phyloP scores from a whole-genome alignment of 2,888 invertebrate species.

The Spicauda simplicius region DNA sequence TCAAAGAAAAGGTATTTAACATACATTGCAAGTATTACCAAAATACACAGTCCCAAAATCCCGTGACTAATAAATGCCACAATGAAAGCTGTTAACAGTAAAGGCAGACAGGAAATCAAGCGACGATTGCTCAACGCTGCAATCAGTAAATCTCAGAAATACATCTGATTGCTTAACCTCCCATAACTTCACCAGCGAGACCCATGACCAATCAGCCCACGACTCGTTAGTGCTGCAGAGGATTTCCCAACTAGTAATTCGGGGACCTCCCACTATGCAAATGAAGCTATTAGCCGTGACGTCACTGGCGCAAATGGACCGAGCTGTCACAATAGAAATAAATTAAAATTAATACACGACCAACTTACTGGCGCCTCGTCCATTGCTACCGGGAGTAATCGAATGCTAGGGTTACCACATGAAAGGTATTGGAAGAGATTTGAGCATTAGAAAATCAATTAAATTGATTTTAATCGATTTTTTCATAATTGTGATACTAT shows the following conservation, averaged over 20 bases:
- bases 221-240: neutral
- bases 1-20: too few species aligned
- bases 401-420: constrained; percentile 35
- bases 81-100: too few species aligned
- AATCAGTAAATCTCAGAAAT: neutral
- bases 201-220: constrained; percentile 17
- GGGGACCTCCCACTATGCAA: constrained; percentile 37
- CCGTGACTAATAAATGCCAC: too few species aligned
- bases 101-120: too few species aligned
- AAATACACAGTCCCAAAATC: too few species aligned
- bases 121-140: neutral
- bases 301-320: constrained; percentile 36
- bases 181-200: constrained; percentile 4
- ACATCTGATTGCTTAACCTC: neutral
- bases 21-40: too few species aligned
- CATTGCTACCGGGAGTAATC: constrained; percentile 36
- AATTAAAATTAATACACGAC: constrained; percentile 44
- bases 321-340: constrained; percentile 47
- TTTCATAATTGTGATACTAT: too few species aligned
- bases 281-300: constrained; percentile 36
- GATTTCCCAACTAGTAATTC: constrained; percentile 10
- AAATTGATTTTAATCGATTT: too few species aligned
- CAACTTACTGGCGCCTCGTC: constrained; percentile 46
- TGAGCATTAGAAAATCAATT: too few species aligned
- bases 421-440: neutral